Base-by-base conservation (phyloP, 2,113 vertebrate species). In the Campylomormyrus tamandua region DNA sequence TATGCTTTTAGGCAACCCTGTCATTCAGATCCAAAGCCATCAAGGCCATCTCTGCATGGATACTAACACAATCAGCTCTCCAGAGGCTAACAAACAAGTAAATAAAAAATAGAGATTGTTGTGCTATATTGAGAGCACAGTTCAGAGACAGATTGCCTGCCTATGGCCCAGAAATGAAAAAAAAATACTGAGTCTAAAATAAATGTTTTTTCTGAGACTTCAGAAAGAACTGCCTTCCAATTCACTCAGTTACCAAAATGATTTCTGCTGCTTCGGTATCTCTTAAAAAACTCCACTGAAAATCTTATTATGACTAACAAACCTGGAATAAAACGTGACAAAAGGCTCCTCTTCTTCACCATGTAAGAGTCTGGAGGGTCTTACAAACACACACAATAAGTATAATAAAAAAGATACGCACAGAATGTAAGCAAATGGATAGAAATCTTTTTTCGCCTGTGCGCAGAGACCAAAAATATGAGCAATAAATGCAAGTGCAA, bases 71-170 rank as follows among this genome's bases (percentile, higher is more conserved):
- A 92, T 92, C 88, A 0, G 10, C 94, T 95, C 93, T 96, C 92
- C 92, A 93, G 92, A 27, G 52, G 93, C 92, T 35, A 56, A 56
- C 90, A 66, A 88, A 56, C 8, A 8, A 48, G 46, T 80, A 35
- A 90, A 83, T 39, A 95, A 95, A 39, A 80, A 74, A 83, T 49
- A 93, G 93, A 93, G 92, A 95, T 96, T 94, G 94, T 95, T 95
- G 94, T 92, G 94, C 94, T 91, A 93, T 90, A 90, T 93, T 93
- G 93, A 95, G 94, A 95, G 93, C 93, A 94, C 5, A 0, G 89
- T 93, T 93, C 94, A 92, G 94, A 94, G 93, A 95, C 94, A 93
- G 94, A 94, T 93, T 96, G 96, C 97, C 96, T 95, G 5, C 92
- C n/a, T 0, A 24, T 88, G 74, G 90, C 92, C 91, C 90, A 90